Base-by-base conservation (phyloP, 2,113 vertebrate genomes). In the Gobio gobio region DNA sequence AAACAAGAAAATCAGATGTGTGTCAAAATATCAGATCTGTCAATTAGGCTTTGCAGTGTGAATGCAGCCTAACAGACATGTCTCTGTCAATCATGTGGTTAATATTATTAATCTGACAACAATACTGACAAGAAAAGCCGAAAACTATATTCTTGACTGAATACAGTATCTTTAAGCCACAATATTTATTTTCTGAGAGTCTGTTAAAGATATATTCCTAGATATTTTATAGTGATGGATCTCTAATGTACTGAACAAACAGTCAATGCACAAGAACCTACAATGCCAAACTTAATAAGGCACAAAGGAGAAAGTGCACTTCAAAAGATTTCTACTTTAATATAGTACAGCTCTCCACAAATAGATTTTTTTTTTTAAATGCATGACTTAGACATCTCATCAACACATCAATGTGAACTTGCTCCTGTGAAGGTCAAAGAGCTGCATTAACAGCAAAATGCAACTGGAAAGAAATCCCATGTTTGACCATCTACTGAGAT, bases 21-120 rank as follows among this genome's bases (percentile, higher is more conserved):
- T 43, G 33, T 70, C 66, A 70, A 70, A 70, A 68, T 68, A 68
- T 36, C 33, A 68, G 33, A 36, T 68, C 64, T 68, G 64, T 68
- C 64, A 40, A 36, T 68, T 68, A 68, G 33, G 33, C 33, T 20
- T 68, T 72, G 36, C 22, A 1, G 40, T 18, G 26, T 43, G 68
- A 72, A 43, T 72, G 40, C 22, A 45, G 40, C 68, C 68, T 72
- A 63, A 63, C 13, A 45, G 20, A 72, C 4, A 10, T 72, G 22
- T 1, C 40, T 5, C 5, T 47, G 70, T 47, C 66, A 70, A 43
- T 70, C 43, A 16, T 73, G 12, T 24, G 47, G 40, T 47, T 72
- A 43, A n/a, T 72, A 72, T 45, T 72, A 72, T 72, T 45, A 45
- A 72, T 72, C 68, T 72, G 8, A 45, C 5, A 45, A 45, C 72